Base-by-base conservation (phyloP, 1,140 invertebrate species). In the Whitmania pigra region DNA sequence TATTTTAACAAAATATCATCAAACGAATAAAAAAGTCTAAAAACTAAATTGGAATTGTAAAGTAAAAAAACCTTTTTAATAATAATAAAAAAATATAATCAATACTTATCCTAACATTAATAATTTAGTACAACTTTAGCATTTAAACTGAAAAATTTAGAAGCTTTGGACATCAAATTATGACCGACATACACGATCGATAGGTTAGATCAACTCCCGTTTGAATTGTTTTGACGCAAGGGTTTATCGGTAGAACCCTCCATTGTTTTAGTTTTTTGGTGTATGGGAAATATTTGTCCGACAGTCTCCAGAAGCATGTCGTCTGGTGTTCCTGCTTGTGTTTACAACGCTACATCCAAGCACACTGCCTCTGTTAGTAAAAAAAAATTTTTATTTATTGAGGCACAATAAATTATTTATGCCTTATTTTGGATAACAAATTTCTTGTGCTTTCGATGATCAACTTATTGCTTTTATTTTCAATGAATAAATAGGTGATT, bases 341-440 rank as follows among this genome's bases (percentile, higher is more conserved):
- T 81, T 67, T 76, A 84, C 72, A 78, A 78, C 63, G 79, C 83
- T 49, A 76, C 78, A 57, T 79, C 79, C 15, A 79, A 79, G 75
- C 83, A 84, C 67, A 84, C 82, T 29, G 83, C 82, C 18, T 82
- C 83, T 71, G 82, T 84, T 77, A 80, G 80, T 77, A 40, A n/a
- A 43, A 22, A 17, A 11, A n/a, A n/a, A n/a, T n/a, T 15, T 63
- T 63, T 25, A 31, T 13, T 63, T 63, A 25, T 63, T 63, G 11
- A 25, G 29, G 22, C 9, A n/a, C 29, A 22, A 9, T 11, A n/a
- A 63, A 11, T 63, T 63, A 63, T 63, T 63, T 63, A 20, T 63
- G 57, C 20, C 18, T 60, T 17, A 18, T 63, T 18, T n/a, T 11
- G 6, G 0, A 63, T n/a, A 25, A 25, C 22, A 2, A 25, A 25